Base-by-base conservation (phyloP, 2,888 invertebrate species). In the Apocheima hispidaria region DNA sequence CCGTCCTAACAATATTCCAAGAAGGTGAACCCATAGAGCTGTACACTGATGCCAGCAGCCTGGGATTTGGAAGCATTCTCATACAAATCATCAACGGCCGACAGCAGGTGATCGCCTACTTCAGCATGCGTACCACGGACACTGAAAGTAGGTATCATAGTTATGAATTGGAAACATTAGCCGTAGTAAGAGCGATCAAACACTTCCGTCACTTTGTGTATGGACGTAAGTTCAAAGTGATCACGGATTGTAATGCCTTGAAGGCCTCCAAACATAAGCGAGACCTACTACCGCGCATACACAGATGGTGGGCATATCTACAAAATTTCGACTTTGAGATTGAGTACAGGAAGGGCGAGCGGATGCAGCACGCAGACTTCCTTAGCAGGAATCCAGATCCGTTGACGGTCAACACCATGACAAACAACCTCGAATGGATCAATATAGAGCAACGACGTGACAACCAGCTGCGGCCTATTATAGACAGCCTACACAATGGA, bases 231-330 rank as follows among this genome's bases (percentile, higher is more conserved):
- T 38, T 63, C 46, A 44, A 51, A 30, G 20, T 20, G 16, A 16
- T 65, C 28, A 50, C 73, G 0, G 73, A 77, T 23, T 81, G 76
- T 43, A 79, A 79, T 23, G 71, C 76, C 0, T 35, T 79, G 0
- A 78, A 76, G 57, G 74, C 80, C 0, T 78, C 78, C 0, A 69
- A 70, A 30, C 68, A 73, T 14, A 77, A 79, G n/a, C n/a, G n/a
- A n/a, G n/a, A n/a, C n/a, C n/a, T n/a, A n/a, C n/a, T n/a, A n/a
- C n/a, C n/a, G n/a, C n/a, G 78, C 0, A 63, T 80, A 2, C 70
- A 75, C 48, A 33, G 78, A 0, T 79, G 78, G 78, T 81, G 77
- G 77, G 66, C 75, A 0, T 79, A 44, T 44, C 38, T 81, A 0
- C 76, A 79, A 61, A 72, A 73, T 33, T 77, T 36, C 30, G 65